Percentiles rank a stretch among this genome's conserved stretches.
Conservation (phyloP, 2,113 vertebrate genomes). For the Siniperca chuatsi region DNA sequence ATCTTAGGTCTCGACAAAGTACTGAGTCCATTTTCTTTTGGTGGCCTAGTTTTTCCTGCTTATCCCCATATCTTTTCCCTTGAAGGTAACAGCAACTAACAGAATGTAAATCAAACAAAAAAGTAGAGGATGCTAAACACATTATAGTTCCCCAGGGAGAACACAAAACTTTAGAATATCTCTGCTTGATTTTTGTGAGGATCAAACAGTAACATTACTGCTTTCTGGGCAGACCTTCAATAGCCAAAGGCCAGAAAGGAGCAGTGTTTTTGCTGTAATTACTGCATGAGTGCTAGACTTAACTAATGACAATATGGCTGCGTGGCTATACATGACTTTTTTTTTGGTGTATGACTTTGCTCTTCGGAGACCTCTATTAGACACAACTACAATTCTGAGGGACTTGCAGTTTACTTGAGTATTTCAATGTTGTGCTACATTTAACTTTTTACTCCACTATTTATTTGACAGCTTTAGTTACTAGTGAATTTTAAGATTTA, state of each 20-base stretch:
- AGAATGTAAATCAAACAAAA: slow-evolving; percentile 26
- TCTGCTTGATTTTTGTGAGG: slow-evolving; percentile 1
- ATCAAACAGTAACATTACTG: not conserved
- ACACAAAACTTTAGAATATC: not conserved
- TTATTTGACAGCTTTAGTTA: not conserved
- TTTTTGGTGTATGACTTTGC: not conserved
- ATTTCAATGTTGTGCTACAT: not conserved
- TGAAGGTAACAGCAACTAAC: not conserved
- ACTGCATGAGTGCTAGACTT: not conserved
- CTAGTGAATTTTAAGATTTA: not conserved
- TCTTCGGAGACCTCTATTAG: not conserved
- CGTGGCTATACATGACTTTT: not conserved
- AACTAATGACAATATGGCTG: not conserved
- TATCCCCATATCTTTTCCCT: slow-evolving; percentile 1
- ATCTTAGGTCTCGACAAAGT: slow-evolving; percentile 4
- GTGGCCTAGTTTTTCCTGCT: slow-evolving; percentile 16
- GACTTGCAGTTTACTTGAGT: not conserved
- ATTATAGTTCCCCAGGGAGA: not conserved
- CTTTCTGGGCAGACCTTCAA: not conserved
- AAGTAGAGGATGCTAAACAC: not conserved
- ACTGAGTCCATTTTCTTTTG: not conserved
- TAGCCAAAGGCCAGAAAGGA: not conserved
- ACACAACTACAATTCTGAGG: not conserved
- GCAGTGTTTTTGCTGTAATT: not conserved
- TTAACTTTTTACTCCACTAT: not conserved